These are phyloP conservation scores for Plectrocnemia conspersa DNA, from an alignment of 1,140 invertebrate genomes.

Conservation along the genomic window DNA sequence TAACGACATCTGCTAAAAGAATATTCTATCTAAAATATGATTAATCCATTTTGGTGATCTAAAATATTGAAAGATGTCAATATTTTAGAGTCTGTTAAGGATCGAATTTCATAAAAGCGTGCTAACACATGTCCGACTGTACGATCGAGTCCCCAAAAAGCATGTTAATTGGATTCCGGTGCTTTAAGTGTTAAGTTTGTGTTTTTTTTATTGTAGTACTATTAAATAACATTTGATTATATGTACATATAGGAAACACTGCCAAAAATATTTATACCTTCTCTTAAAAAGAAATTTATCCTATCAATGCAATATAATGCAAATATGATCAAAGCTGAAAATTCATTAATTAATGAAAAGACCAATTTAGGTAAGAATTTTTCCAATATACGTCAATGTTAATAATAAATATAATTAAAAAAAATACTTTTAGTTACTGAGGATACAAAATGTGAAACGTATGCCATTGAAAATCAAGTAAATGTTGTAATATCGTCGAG, in stretches of 20 bases:
- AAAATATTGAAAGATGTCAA: too few relatives aligned
- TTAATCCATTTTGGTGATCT: too few relatives aligned
- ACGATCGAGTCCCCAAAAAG: too few relatives aligned
- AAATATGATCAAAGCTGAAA: not conserved
- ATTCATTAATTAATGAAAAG: not conserved
- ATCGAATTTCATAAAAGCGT: too few relatives aligned
- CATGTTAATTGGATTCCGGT: too few relatives aligned
- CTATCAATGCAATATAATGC: conserved; percentile 1
- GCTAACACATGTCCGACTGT: too few relatives aligned
- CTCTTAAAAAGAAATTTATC: not conserved
- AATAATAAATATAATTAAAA: conserved; percentile 4
- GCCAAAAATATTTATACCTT: conserved; percentile 2
- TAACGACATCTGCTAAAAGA: too few relatives aligned
- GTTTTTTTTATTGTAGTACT: too few relatives aligned
- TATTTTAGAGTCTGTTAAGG: too few relatives aligned
- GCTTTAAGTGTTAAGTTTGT: too few relatives aligned
- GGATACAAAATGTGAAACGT: conserved; percentile 42
- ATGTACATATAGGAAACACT: not conserved
- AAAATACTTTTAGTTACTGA: conserved; percentile 41
- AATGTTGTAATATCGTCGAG: conserved; percentile 50
- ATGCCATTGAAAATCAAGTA: conserved; percentile 39
- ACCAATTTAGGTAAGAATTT: conserved; percentile 1
- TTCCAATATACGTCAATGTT: not conserved
- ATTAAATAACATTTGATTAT: not conserved
- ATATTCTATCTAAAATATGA: too few relatives aligned